These are phyloP conservation scores for Telmatochromis sp. DNA, from an alignment of 2,113 vertebrate species.

Conservation along the genomic window DNA sequence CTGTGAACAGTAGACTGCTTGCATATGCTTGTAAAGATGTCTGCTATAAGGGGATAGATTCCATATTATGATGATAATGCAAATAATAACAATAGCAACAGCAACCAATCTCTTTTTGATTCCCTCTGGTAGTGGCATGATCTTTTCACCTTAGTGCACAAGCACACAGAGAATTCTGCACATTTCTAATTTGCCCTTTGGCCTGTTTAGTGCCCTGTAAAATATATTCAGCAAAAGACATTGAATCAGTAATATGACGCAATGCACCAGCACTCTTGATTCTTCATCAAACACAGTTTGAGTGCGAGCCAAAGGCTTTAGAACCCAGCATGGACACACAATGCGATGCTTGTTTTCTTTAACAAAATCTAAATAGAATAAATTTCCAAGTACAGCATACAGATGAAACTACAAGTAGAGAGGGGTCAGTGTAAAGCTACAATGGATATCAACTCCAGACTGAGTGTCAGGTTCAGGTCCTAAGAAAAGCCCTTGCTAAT, in stretches of 20 bases:
- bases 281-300: not conserved
- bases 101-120: not conserved
- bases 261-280: not conserved
- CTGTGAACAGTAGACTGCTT: conserved; percentile 44
- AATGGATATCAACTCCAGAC: conserved; percentile 40
- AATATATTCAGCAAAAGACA: conserved; percentile 11
- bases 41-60: conserved; percentile 17
- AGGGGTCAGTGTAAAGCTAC: conserved; percentile 66
- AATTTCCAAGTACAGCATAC: conserved; percentile 24
- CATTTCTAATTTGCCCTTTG: not conserved
- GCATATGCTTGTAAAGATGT: conserved; percentile 28
- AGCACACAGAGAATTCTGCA: conserved; percentile 1
- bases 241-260: conserved; percentile 6
- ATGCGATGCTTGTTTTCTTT: not conserved
- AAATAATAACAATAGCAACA: conserved; percentile 50
- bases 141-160: conserved; percentile 7
- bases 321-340: not conserved
- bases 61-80: conserved; percentile 20
- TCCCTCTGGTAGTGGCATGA: not conserved
- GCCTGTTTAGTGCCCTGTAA: conserved; percentile 24
- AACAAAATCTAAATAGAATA: not conserved
- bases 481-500: conserved; percentile 76
- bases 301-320: not conserved
- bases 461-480: conserved; percentile 59
- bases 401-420: conserved; percentile 29